Evolutionary conservation across 2,888 invertebrate species (phyloP).

Genomic region (Drosophila leonis): DNA sequence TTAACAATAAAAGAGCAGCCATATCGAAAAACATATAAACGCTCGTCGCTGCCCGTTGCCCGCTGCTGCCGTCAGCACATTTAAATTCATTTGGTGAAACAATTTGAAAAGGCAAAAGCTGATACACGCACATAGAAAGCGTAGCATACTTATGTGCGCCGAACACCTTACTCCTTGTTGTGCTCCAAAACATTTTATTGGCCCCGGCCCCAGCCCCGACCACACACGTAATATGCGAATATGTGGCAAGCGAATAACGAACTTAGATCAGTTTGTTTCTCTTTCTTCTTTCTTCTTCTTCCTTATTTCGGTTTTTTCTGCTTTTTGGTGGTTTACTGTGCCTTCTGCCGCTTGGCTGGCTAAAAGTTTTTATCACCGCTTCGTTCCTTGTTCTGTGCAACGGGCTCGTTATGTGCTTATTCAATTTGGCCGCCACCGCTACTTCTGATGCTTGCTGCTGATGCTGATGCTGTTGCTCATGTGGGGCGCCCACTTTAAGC

Average conservation of each 20-base stretch:
- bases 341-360: constrained; percentile 40
- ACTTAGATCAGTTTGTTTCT: constrained; percentile 66
- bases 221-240: constrained; percentile 28
- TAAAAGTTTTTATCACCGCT: constrained; percentile 79
- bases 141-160: constrained; percentile 76
- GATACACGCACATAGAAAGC: constrained; percentile 41
- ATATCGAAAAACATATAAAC: constrained; percentile 58
- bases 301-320: constrained; percentile 5
- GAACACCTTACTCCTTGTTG: constrained; percentile 59
- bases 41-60: constrained; percentile 5
- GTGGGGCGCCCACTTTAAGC: constrained; percentile 30
- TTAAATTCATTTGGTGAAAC: constrained; percentile 77
- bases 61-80: constrained; percentile 71
- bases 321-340: constrained; percentile 35
- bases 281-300: neutral
- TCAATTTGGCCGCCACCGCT: constrained; percentile 63
- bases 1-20: constrained; percentile 57
- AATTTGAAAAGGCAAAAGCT: constrained; percentile 58
- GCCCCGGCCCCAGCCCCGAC: constrained; percentile 24
- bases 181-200: constrained; percentile 69
- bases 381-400: constrained; percentile 58
- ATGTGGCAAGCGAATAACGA: constrained; percentile 58
- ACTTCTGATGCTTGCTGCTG: constrained; percentile 30
- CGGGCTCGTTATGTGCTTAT: constrained; percentile 78
- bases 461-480: constrained; percentile 26